These are phyloP conservation scores for Netelia virgata DNA, from an alignment of 2,888 invertebrate genomes.

Conservation along the genomic window DNA sequence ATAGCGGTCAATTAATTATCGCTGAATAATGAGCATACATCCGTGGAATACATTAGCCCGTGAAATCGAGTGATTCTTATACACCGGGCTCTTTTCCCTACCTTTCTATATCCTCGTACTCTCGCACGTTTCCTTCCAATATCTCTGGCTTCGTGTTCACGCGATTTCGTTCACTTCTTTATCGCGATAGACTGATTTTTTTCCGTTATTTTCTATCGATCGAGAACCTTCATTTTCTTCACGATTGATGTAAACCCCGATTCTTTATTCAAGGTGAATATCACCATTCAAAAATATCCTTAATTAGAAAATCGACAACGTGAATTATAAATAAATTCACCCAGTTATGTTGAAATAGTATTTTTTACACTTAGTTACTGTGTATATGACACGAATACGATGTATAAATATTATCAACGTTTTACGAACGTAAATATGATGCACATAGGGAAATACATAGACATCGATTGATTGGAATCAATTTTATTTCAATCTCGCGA, in stretches of 20 bases:
- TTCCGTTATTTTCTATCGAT: neutral
- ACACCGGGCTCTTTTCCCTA: slow-evolving; percentile 59
- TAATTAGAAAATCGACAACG: no score
- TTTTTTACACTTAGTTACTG: no score
- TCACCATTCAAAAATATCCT: neutral
- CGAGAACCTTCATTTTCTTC: neutral
- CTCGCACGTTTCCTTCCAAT: slow-evolving; percentile 8
- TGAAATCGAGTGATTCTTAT: slow-evolving; percentile 81
- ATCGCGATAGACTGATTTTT: neutral
- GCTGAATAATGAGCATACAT: slow-evolving; percentile 83
- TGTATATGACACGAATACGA: neutral
- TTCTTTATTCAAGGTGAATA: neutral
- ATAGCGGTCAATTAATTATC: slow-evolving; percentile 84
- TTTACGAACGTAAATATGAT: neutral
- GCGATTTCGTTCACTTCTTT: slow-evolving; percentile 18
- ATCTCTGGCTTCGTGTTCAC: neutral
- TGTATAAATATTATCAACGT: neutral
- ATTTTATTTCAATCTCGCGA: neutral
- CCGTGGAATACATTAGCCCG: slow-evolving; percentile 81
- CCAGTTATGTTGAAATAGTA: no score
- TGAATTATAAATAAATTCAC: no score
- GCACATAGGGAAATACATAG: neutral
- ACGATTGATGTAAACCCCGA: neutral
- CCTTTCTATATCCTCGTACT: slow-evolving; percentile 41
- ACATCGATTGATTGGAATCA: neutral